Conservation (phyloP, 2,888 invertebrate genomes). For the Therioaphis trifolii region DNA sequence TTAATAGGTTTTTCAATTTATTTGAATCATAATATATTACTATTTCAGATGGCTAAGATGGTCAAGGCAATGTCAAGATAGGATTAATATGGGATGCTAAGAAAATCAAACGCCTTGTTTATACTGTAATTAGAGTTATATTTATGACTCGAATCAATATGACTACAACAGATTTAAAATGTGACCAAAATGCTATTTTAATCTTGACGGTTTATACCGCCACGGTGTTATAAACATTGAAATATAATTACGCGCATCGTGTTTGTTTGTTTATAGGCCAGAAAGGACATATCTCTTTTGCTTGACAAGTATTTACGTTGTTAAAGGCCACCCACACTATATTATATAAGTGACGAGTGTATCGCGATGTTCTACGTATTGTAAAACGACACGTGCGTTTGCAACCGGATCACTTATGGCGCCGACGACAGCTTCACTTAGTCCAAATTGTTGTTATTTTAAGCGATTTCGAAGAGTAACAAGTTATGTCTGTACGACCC, state of each 20-base stretch:
- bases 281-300: neutral
- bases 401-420: slow-evolving; percentile 34
- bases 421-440: slow-evolving; percentile 51
- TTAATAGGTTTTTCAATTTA: too few species aligned
- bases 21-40: too few species aligned
- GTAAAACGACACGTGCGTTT: slow-evolving; percentile 39
- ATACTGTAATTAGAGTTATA: too few species aligned
- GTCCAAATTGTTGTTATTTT: slow-evolving; percentile 19
- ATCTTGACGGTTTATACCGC: too few species aligned
- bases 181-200: too few species aligned
- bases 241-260: neutral
- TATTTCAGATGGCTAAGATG: too few species aligned
- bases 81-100: too few species aligned
- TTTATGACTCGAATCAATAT: too few species aligned
- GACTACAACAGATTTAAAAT: too few species aligned
- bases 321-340: slow-evolving; percentile 13
- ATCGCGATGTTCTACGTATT: neutral
- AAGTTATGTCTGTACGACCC: neutral
- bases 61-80: too few species aligned
- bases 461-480: neutral
- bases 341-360: neutral
- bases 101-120: too few species aligned
- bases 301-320: slow-evolving; percentile 4
- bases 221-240: too few species aligned
- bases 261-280: slow-evolving; percentile 15